Base-by-base conservation (phyloP, 2,113 vertebrate genomes). In the Percina caprodes region DNA sequence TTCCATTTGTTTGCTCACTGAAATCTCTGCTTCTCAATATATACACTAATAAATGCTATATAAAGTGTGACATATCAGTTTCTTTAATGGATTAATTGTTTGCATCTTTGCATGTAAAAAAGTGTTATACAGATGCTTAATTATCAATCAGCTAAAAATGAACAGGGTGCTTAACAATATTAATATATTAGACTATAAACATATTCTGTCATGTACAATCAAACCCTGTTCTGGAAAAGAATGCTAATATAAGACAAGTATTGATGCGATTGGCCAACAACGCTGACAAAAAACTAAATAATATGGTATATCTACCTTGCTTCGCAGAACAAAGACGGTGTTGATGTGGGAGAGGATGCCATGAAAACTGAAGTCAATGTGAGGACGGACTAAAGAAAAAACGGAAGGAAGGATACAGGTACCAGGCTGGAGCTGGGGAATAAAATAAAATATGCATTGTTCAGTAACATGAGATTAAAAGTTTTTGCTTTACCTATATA, bases 341-440 rank as follows among this genome's bases (percentile, higher is more conserved):
- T 99, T 99, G 95, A 99, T 99, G 93, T 99, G 98, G 16, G 98
- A 99, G 33, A 99, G 97, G 91, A 99, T 99, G 73, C 98, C 98
- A 45, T 99, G 97, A 93, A 97, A 99, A 89, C 97, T 98, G 92
- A 98, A 98, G 91, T 99, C 98, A 70, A 99, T 99, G 84, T 99
- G 98, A 80, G 98, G 98, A 74, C 98, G 97, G 73, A 99, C 98
- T 94, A 99, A 92, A 51, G 97, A 99, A 91, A 99, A 99, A 68
- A 99, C 97, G 21, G 98, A 99, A 65, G 97, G 90, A 5, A 99
- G 95, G 91, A 95, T 99, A 89, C 98, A 99, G 70, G 95, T 94
- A 60, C 98, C 98, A 26, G 98, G 98, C 89, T 99, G 98, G 49
- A 99, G 96, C 98, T 99, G 88, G 24, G 77, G 88, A 51, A 69